Conservation (phyloP, 2,888 invertebrate genomes). For the Priocnemis perturbator region DNA sequence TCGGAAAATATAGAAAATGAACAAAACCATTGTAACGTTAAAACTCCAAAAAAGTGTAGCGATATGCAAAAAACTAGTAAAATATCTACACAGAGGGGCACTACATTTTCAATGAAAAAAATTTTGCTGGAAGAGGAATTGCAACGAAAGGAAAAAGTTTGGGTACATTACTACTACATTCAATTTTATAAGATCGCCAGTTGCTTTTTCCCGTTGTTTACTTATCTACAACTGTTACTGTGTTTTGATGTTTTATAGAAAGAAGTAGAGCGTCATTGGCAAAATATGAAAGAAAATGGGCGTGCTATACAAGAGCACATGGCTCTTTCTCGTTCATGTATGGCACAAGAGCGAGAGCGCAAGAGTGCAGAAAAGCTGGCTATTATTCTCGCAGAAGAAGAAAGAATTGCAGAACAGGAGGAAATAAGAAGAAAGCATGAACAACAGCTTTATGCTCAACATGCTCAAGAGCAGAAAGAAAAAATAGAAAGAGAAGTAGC, state of each 20-base stretch:
- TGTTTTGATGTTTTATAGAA: conserved; percentile 48
- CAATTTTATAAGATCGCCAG: not conserved
- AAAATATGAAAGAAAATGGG: conserved; percentile 69
- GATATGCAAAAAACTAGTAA: conserved; percentile 60
- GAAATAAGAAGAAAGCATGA: conserved; percentile 75
- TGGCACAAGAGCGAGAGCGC: conserved; percentile 57
- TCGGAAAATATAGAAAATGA: conserved; percentile 61
- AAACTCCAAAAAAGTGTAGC: conserved; percentile 63
- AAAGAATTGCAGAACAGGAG: conserved; percentile 77
- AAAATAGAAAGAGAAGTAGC: conserved; percentile 60
- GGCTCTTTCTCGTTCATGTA: conserved; percentile 54
- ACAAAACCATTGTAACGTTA: conserved; percentile 49
- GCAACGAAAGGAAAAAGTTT: conserved; percentile 66
- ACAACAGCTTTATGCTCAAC: conserved; percentile 63
- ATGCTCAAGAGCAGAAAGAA: conserved; percentile 57
- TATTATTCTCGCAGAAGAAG: conserved; percentile 78
- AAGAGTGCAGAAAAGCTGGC: conserved; percentile 72
- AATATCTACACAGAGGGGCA: conserved; percentile 62
- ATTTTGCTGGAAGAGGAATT: conserved; percentile 68
- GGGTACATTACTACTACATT: conserved; percentile 43
- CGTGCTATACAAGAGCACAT: conserved; percentile 68
- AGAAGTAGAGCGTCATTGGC: conserved; percentile 68
- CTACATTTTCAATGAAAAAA: conserved; percentile 68
- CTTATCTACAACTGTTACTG: not conserved
- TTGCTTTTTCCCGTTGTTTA: no score